Conservation (phyloP, 35 echinoderm and acorn worm genomes). For the Heliocidaris tuberculata region DNA sequence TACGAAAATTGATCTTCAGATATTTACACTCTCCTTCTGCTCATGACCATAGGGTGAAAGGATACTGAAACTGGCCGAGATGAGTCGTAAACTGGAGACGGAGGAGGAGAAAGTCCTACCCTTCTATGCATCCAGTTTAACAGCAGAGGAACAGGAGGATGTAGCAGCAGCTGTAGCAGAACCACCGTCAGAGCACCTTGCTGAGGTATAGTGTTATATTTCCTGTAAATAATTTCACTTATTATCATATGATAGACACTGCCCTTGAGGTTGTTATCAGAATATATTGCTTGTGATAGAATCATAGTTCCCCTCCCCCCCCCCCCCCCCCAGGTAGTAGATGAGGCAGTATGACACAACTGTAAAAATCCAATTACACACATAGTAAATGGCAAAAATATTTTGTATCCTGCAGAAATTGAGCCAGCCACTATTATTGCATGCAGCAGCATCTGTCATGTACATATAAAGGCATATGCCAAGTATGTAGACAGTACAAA, state of each 20-base stretch:
- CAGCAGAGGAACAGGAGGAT: conserved; percentile 91
- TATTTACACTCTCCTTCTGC: background rate
- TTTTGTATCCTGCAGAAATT: too few relatives aligned
- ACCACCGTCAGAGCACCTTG: conserved; percentile 90
- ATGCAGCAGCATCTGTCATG: background rate
- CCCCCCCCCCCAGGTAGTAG: background rate
- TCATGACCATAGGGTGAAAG: conserved; percentile 78
- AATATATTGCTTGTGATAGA: too few relatives aligned
- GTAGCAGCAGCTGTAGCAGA: conserved; percentile 92
- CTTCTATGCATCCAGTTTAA: conserved; percentile 93
- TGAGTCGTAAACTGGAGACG: conserved; percentile 86
- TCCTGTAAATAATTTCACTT: background rate
- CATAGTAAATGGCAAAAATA: background rate
- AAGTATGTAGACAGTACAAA: too few relatives aligned
- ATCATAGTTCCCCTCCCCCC: background rate
- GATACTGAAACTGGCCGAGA: conserved; percentile 90
- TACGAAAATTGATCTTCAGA: background rate
- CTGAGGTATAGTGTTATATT: conserved; percentile 68
- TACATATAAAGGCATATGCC: too few relatives aligned
- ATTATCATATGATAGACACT: too few relatives aligned
- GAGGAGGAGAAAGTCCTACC: conserved; percentile 98
- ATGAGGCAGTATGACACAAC: background rate
- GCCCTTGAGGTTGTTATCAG: too few relatives aligned
- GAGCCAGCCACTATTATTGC: background rate
- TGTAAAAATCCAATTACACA: too few relatives aligned